Evolutionary conservation across 1,140 invertebrate genomes (phyloP).

Genomic region (Psix sp.): DNA sequence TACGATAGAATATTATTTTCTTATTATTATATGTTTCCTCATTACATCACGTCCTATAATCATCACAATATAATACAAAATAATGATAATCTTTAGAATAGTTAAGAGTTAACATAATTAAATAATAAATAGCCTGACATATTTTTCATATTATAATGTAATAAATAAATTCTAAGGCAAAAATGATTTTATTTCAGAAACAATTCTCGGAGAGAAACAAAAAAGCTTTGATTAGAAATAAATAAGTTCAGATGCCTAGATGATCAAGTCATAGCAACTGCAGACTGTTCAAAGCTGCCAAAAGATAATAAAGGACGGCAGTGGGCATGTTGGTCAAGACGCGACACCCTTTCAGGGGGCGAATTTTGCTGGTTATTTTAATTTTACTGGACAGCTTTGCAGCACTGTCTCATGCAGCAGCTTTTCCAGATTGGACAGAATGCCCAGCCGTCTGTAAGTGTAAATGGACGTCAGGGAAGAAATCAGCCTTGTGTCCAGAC

Average conservation of each 20-base stretch:
- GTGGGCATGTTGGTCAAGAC: constrained; percentile 68
- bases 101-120: too few relatives aligned
- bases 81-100: too few relatives aligned
- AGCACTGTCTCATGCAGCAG: constrained; percentile 72
- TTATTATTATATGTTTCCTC: too few relatives aligned
- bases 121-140: too few relatives aligned
- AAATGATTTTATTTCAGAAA: constrained; percentile 7
- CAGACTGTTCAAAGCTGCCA: constrained; percentile 35
- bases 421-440: constrained; percentile 86
- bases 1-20: too few relatives aligned
- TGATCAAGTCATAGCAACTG: constrained; percentile 26
- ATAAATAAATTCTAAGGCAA: neutral
- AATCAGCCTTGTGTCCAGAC: constrained; percentile 88
- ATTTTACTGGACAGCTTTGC: constrained; percentile 65
- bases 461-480: constrained; percentile 93
- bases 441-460: constrained; percentile 89
- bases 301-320: constrained; percentile 33
- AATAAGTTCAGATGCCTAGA: constrained; percentile 32
- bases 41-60: too few relatives aligned
- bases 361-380: constrained; percentile 67
- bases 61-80: too few relatives aligned
- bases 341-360: constrained; percentile 70
- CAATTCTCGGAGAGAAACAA: constrained; percentile 4
- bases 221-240: constrained; percentile 9
- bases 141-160: too few relatives aligned